Percentiles rank a stretch among this genome's conserved stretches.
These are phyloP conservation scores for Strongylocentrotus purpuratus DNA, from an alignment of 35 echinoderm and acorn worm species.

Conservation along the genomic window DNA sequence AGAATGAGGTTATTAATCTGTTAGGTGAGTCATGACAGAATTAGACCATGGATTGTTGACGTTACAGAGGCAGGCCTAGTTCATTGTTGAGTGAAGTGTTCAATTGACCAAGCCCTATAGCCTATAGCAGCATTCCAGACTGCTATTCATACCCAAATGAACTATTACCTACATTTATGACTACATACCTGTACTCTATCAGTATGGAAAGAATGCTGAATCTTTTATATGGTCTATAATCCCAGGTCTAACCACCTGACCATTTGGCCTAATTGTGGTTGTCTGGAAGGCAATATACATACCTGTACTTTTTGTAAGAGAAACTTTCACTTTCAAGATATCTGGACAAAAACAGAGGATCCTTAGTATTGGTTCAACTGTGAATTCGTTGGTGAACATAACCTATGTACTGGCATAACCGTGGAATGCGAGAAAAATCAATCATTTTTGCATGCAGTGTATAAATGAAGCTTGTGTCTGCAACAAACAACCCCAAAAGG, in stretches of 20 bases:
- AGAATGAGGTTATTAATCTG: not conserved
- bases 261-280: not conserved
- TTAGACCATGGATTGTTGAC: not conserved
- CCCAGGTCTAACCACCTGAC: not conserved
- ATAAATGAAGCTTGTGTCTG: no score
- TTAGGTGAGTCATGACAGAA: not conserved
- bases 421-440: no score
- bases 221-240: not conserved
- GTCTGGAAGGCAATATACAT: not conserved
- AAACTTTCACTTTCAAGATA: not conserved
- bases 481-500: no score
- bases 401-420: no score
- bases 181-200: no score
- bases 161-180: not conserved
- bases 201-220: no score
- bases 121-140: not conserved
- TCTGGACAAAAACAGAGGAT: not conserved
- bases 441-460: no score
- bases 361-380: no score
- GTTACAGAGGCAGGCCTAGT: not conserved
- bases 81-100: not conserved
- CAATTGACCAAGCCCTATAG: not conserved
- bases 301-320: not conserved
- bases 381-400: no score
- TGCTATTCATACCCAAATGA: not conserved